phyloP scores from a whole-genome alignment of 2,113 vertebrate genomes.

The Rafetus swinhoei region DNA sequence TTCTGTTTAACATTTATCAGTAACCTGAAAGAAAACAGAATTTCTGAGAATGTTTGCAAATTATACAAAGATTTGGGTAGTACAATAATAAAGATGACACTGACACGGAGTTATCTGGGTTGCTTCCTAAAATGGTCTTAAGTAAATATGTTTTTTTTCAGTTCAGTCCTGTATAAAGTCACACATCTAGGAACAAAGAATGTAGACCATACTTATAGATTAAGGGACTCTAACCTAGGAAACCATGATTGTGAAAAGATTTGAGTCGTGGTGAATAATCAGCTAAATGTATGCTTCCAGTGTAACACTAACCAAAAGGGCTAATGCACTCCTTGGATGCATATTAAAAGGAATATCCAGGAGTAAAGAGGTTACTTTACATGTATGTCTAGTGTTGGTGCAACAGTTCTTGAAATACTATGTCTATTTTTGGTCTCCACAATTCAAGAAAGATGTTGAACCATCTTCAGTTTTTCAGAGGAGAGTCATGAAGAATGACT shows the following conservation, averaged over 20 bases:
- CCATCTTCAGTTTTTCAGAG: no score
- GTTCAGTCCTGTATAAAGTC: not conserved
- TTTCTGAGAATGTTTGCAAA: not conserved
- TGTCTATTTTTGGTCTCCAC: not conserved
- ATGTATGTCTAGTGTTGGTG: not conserved
- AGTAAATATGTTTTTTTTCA: not conserved
- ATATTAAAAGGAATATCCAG: not conserved
- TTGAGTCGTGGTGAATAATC: not conserved
- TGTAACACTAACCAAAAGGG: not conserved
- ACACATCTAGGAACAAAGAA: not conserved
- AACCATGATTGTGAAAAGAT: not conserved
- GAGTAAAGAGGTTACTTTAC: not conserved
- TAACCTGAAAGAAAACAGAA: not conserved
- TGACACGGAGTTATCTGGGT: not conserved
- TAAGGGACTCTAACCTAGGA: not conserved
- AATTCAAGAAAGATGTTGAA: no score
- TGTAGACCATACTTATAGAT: not conserved
- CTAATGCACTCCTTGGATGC: not conserved
- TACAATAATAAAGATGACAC: not conserved
- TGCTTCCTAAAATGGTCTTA: not conserved
- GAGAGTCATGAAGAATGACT: no score
- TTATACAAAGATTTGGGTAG: not conserved
- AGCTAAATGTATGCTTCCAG: not conserved
- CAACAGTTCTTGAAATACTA: no score
- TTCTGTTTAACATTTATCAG: not conserved